phyloP scores from a whole-genome alignment of 2,113 vertebrate genomes.

The Sminthopsis crassicaudata region DNA sequence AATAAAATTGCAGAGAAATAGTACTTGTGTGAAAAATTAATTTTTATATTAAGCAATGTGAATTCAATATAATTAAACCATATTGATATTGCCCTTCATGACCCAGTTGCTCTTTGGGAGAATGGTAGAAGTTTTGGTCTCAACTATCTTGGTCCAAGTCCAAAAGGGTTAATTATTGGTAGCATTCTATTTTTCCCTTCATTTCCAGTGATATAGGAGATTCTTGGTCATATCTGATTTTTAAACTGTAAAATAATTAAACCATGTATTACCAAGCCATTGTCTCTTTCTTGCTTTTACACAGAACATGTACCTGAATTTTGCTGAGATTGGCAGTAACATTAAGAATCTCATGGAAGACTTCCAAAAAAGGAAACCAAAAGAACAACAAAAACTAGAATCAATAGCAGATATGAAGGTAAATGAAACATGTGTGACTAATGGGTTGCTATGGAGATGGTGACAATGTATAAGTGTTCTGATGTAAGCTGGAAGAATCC shows the following conservation, averaged over 20 bases:
- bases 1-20: neutral
- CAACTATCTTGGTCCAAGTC: constrained; percentile 35
- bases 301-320: constrained; percentile 98
- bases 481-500: constrained; percentile 39
- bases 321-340: constrained; percentile 97
- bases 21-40: neutral
- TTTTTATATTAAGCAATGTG: neutral
- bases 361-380: constrained; percentile 96
- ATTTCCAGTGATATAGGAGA: constrained; percentile 1
- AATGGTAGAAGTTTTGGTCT: constrained; percentile 51
- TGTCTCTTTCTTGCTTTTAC: constrained; percentile 15
- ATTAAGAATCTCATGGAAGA: constrained; percentile 99
- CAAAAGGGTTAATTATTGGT: constrained; percentile 57
- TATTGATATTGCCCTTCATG: constrained; percentile 12
- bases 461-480: neutral
- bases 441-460: constrained; percentile 49
- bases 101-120: constrained; percentile 43
- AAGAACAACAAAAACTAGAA: constrained; percentile 96
- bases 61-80: neutral
- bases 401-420: constrained; percentile 99
- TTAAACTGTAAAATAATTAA: constrained; percentile 32
- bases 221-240: constrained; percentile 56
- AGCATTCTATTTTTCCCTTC: constrained; percentile 64
- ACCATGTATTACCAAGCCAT: constrained; percentile 41
- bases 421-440: constrained; percentile 49